phyloP scores from a whole-genome alignment of 2,113 vertebrate genomes.

The Panurus biarmicus region DNA sequence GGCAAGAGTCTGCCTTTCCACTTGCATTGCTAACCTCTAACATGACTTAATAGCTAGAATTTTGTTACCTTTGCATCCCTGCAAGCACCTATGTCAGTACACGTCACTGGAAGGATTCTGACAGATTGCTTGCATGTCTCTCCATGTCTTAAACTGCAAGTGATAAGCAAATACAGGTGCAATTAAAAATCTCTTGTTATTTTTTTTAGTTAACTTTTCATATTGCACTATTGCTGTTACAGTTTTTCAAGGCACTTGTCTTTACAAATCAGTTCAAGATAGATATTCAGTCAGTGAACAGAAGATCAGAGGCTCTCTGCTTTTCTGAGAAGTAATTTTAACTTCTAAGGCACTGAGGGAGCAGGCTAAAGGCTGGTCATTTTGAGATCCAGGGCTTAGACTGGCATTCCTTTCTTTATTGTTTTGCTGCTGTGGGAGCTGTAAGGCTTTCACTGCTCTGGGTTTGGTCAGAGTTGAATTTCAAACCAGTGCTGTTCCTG shows the following conservation, averaged over 20 bases:
- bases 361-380: background rate
- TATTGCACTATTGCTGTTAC: background rate
- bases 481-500: background rate
- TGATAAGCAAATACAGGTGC: background rate
- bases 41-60: background rate
- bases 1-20: background rate
- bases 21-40: background rate
- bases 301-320: background rate
- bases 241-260: background rate
- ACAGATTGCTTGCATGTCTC: background rate
- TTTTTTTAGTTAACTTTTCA: background rate
- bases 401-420: background rate
- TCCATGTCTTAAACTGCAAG: background rate
- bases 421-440: background rate
- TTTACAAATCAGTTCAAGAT: background rate
- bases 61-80: background rate
- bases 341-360: background rate
- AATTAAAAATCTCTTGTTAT: too few species aligned
- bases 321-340: background rate
- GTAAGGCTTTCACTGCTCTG: background rate
- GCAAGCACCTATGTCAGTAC: background rate
- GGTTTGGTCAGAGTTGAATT: constrained; percentile 28
- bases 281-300: background rate
- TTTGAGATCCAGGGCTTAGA: background rate
- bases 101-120: background rate